Evolutionary conservation across 1,140 invertebrate genomes (phyloP).

Genomic region (Atopsyche davidsoni): DNA sequence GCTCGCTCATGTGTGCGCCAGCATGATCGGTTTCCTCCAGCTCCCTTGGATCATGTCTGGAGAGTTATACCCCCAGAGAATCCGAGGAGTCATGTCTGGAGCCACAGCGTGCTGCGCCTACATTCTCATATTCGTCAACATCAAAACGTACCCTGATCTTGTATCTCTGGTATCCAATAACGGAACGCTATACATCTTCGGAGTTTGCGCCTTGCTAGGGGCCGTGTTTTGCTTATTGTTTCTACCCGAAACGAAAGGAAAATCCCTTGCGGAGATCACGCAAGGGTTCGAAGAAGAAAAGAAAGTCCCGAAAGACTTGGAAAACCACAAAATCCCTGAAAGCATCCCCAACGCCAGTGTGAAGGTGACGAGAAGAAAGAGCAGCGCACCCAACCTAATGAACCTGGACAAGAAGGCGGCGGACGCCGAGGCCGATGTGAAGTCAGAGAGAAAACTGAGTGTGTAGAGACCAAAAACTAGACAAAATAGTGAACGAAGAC

Average conservation of each 20-base stretch:
- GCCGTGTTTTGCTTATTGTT: constrained; percentile 60
- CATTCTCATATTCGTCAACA: constrained; percentile 60
- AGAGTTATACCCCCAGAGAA: constrained; percentile 63
- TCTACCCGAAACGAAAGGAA: constrained; percentile 77
- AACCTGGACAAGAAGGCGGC: not conserved
- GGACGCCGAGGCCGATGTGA: not conserved
- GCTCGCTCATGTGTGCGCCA: constrained; percentile 60
- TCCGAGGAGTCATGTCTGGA: constrained; percentile 62
- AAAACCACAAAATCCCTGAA: constrained; percentile 32
- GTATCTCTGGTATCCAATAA: constrained; percentile 55
- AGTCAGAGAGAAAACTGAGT: constrained; percentile 20
- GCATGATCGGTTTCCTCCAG: constrained; percentile 67
- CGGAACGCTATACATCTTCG: constrained; percentile 70
- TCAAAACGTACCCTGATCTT: constrained; percentile 64
- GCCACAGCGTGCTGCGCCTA: constrained; percentile 65
- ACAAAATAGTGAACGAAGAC: constrained; percentile 1
- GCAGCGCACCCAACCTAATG: constrained; percentile 12
- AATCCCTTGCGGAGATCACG: constrained; percentile 73
- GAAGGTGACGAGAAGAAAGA: constrained; percentile 15
- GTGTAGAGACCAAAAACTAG: constrained; percentile 9
- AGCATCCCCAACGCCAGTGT: constrained; percentile 2
- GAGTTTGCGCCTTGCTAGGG: constrained; percentile 58
- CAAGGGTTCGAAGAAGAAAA: constrained; percentile 49
- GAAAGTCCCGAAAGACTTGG: constrained; percentile 41
- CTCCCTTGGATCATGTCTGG: constrained; percentile 71